Evolutionary conservation across 1,140 invertebrate genomes (phyloP).

Genomic region (Drosophila watanabei): DNA sequence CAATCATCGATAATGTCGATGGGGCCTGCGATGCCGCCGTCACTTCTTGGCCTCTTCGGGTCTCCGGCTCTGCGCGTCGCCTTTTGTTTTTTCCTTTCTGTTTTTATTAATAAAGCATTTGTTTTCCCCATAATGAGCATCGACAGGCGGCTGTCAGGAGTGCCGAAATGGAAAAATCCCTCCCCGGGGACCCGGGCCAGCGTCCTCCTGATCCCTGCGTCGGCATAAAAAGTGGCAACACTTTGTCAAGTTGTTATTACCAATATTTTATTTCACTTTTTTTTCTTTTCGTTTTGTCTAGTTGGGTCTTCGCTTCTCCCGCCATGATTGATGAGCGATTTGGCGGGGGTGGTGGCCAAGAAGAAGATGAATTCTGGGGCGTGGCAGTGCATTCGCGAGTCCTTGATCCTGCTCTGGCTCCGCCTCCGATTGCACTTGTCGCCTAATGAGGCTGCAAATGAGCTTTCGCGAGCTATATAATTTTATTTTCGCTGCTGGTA

Average conservation of each 20-base stretch:
- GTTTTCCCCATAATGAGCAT: slow-evolving; percentile 78
- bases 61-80: background rate
- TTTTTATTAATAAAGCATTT: slow-evolving; percentile 83
- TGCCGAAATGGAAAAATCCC: slow-evolving; percentile 50
- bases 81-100: slow-evolving; percentile 28
- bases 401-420: background rate
- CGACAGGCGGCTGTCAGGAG: slow-evolving; percentile 76
- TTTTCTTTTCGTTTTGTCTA: slow-evolving; percentile 22
- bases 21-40: slow-evolving; percentile 24
- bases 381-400: slow-evolving; percentile 3
- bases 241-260: slow-evolving; percentile 81
- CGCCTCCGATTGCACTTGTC: slow-evolving; percentile 38
- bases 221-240: slow-evolving; percentile 64
- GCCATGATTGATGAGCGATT: slow-evolving; percentile 64
- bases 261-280: slow-evolving; percentile 65
- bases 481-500: slow-evolving; percentile 38
- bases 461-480: slow-evolving; percentile 42
- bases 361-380: slow-evolving; percentile 5
- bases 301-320: slow-evolving; percentile 9
- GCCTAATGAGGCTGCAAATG: slow-evolving; percentile 65
- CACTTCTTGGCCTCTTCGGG: slow-evolving; percentile 67
- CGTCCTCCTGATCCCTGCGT: slow-evolving; percentile 19
- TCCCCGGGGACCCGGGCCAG: slow-evolving; percentile 37
- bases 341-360: background rate
- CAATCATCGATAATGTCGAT: slow-evolving; percentile 82